Percentiles rank a stretch among this genome's conserved stretches.
Evolutionary conservation across 2,888 invertebrate species (phyloP).

Genomic region (Nudaria mundana): DNA sequence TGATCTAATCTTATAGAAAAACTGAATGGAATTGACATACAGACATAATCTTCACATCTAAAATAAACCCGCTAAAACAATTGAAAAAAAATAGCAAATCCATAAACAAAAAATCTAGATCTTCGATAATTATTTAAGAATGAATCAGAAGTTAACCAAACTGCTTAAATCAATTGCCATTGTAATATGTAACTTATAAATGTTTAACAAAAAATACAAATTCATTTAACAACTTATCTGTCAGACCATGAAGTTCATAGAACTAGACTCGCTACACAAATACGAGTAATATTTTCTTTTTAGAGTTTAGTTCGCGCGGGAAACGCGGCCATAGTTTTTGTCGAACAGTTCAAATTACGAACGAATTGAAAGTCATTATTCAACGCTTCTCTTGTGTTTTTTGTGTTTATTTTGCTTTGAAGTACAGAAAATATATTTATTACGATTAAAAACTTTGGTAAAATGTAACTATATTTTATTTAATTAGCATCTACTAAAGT

Average conservation of each 20-base stretch:
- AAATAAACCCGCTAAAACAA: no score
- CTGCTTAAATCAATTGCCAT: slow-evolving; percentile 6
- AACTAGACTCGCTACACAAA: slow-evolving; percentile 60
- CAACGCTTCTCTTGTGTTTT: slow-evolving; percentile 1
- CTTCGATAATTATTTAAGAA: slow-evolving; percentile 25
- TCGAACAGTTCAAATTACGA: neutral
- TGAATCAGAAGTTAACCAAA: slow-evolving; percentile 27
- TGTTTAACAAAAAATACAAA: neutral
- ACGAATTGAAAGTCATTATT: slow-evolving; percentile 5
- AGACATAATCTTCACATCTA: slow-evolving; percentile 3
- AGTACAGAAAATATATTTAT: slow-evolving; percentile 1
- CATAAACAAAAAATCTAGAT: slow-evolving; percentile 25
- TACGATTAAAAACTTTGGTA: neutral
- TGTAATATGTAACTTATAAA: slow-evolving; percentile 14
- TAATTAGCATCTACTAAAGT: neutral
- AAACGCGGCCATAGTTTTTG: slow-evolving; percentile 6
- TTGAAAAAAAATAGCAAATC: slow-evolving; percentile 29
- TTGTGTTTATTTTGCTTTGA: neutral
- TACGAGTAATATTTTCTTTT: slow-evolving; percentile 45
- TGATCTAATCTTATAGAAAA: no score
- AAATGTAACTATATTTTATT: neutral
- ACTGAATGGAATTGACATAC: slow-evolving; percentile 1
- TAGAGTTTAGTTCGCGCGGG: slow-evolving; percentile 26
- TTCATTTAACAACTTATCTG: slow-evolving; percentile 18
- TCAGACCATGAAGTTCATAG: slow-evolving; percentile 49